A percentile compares a stretch with the other conserved stretches of the same genome.
These are phyloP conservation scores for Neogale vison DNA, from an alignment of 2,113 vertebrate species.

Conservation along the genomic window DNA sequence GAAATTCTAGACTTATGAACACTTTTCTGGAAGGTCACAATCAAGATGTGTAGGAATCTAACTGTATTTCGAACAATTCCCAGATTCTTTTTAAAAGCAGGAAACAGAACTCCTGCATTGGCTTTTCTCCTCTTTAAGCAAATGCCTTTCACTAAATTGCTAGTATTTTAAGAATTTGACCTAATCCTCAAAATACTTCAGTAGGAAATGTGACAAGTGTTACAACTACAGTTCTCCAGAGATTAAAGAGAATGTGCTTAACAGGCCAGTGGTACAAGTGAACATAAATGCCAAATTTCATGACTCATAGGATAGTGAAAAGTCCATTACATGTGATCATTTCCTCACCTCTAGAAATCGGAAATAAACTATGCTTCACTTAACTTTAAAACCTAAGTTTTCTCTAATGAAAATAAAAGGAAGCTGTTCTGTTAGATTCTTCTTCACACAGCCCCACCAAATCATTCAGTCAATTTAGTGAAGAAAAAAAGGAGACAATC, in stretches of 20 bases:
- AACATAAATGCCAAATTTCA: background rate
- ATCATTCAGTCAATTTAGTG: background rate
- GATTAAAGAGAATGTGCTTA: background rate
- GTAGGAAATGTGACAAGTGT: background rate
- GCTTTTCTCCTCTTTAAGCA: background rate
- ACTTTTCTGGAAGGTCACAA: slow-evolving; percentile 45
- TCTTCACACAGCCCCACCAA: background rate
- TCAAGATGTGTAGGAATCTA: background rate
- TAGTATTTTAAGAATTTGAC: slow-evolving; percentile 44
- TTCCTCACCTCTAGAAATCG: background rate
- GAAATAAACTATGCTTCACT: background rate
- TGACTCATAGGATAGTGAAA: background rate
- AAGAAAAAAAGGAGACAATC: background rate
- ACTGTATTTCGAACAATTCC: slow-evolving; percentile 1
- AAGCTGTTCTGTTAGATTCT: background rate
- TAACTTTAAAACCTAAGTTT: background rate
- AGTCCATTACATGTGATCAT: background rate
- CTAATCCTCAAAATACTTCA: slow-evolving; percentile 33
- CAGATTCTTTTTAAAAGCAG: slow-evolving; percentile 37
- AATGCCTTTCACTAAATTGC: background rate
- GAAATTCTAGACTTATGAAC: slow-evolving; percentile 50
- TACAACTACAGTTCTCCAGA: background rate
- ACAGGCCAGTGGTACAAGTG: background rate
- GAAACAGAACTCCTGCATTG: background rate
- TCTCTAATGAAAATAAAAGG: slow-evolving; percentile 8